phyloP scores from a whole-genome alignment of 2,797 vertebrate species.

The Enteromius fasciolatus region DNA sequence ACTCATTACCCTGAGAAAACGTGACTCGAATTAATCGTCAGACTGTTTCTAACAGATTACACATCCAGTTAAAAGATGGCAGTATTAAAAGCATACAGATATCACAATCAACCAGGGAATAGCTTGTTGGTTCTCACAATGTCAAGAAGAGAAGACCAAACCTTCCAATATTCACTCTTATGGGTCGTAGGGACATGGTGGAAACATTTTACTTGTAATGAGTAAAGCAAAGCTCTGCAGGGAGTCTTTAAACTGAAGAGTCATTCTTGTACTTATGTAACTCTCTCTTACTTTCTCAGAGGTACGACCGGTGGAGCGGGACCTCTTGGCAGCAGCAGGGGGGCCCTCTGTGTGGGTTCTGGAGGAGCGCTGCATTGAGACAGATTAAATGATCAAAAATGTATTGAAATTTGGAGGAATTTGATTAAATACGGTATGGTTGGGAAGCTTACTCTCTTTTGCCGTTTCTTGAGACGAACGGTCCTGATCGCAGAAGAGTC shows the following conservation, averaged over 20 bases:
- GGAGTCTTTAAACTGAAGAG: not conserved
- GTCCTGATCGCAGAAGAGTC: slow-evolving; percentile 88
- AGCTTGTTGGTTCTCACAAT: not conserved
- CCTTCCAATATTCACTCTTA: not conserved
- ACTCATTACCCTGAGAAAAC: slow-evolving; percentile 85
- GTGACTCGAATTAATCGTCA: not conserved
- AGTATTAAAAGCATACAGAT: not conserved
- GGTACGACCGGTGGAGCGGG: slow-evolving; percentile 83
- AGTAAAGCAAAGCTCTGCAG: not conserved
- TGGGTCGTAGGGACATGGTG: not conserved
- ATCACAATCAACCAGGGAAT: not conserved
- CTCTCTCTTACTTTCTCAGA: slow-evolving; percentile 77
- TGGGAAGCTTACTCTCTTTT: slow-evolving; percentile 85
- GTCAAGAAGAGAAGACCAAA: not conserved
- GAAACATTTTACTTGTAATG: not conserved
- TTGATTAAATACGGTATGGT: not conserved
- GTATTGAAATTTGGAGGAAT: not conserved
- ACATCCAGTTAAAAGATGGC: not conserved
- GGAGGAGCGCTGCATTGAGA: slow-evolving; percentile 85
- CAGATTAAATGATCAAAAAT: slow-evolving; percentile 1
- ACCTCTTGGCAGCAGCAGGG: slow-evolving; percentile 83
- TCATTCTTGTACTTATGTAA: not conserved
- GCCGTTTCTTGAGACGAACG: slow-evolving; percentile 88
- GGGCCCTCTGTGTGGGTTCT: slow-evolving; percentile 90
- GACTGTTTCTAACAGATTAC: not conserved